A percentile compares a stretch with the other conserved stretches of the same genome.
Evolutionary conservation across 2,888 invertebrate genomes (phyloP).

Genomic region (Perdita meconis): DNA sequence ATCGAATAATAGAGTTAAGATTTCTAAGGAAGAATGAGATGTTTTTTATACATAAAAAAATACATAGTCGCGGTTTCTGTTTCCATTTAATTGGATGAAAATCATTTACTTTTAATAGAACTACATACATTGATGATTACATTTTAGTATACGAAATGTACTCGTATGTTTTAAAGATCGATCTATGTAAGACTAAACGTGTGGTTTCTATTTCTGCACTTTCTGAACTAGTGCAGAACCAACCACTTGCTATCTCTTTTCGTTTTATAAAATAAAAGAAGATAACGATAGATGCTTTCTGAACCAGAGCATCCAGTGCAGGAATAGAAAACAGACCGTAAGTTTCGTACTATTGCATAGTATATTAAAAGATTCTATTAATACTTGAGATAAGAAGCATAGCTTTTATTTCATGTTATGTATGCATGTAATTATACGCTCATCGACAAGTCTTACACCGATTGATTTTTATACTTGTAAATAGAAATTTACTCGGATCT

Average conservation of each 20-base stretch:
- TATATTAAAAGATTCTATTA: slow-evolving; percentile 4
- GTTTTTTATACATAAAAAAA: slow-evolving; percentile 19
- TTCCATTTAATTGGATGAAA: slow-evolving; percentile 18
- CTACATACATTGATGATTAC: slow-evolving; percentile 14
- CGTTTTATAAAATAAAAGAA: too few species aligned
- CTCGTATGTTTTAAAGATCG: slow-evolving; percentile 30
- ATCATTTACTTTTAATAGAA: slow-evolving; percentile 3
- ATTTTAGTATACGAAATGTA: slow-evolving; percentile 20
- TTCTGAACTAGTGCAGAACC: too few species aligned
- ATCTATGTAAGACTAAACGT: slow-evolving; percentile 53
- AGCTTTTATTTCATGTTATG: slow-evolving; percentile 18
- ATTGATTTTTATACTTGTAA: slow-evolving; percentile 60
- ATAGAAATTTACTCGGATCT: slow-evolving; percentile 44
- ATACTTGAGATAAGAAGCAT: slow-evolving; percentile 16
- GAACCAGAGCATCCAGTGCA: too few species aligned
- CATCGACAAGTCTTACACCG: slow-evolving; percentile 45
- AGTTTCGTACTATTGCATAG: slow-evolving; percentile 34
- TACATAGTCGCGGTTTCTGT: slow-evolving; percentile 15
- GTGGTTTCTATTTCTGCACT: too few species aligned
- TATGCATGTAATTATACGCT: not conserved
- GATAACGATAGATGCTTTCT: too few species aligned
- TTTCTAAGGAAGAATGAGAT: slow-evolving; percentile 41
- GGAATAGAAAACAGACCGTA: too few species aligned
- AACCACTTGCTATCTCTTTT: too few species aligned
- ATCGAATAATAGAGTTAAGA: slow-evolving; percentile 45